Base-by-base conservation (phyloP, 2,888 invertebrate genomes). In the Catonia carolina region DNA sequence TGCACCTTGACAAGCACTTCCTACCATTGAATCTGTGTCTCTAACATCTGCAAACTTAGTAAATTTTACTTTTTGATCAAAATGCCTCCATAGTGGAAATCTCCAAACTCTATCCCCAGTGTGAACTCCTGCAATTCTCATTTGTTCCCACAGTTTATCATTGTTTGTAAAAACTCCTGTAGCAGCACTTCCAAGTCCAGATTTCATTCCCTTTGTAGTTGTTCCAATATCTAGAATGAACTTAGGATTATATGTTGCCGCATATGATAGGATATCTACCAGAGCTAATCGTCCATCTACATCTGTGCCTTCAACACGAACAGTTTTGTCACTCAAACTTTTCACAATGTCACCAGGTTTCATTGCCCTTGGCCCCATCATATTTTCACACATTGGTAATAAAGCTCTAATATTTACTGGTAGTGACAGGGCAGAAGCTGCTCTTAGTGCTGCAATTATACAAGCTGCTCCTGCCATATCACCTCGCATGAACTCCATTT, bases 401-500 rank as follows among this genome's bases (percentile, higher is more conserved):
- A 89, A 78, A 1, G 84, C 89, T 68, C 82, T 72, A 39, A 91
- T 77, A 69, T 89, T 86, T 37, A 89, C 72, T 2, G 87, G 86
- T 12, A 88, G 71, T 60, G 82, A 78, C 0, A 89, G 75, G 17
- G 79, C 75, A 2, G 88, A 84, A 0, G 85, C 82, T 0, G 88
- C 83, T 53, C 82, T 76, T 48, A 85, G 79, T 2, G 85, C 77
- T 0, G 84, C 85, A 3, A 86, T 75, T 2, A 87, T 85, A 66
- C 84, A 83, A 0, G 90, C 90, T 1, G 89, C 90, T 1, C 90
- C 90, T 0, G 87, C 87, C 89, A 91, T 89, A 67, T 91, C 90
- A 1, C 84, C 89, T 59, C 85, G 77, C 89, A 89, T 89, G 62
- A 78, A 75, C 59, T 77, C 77, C 73, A 89, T 79, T 35, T 80